Conservation (phyloP, 2,113 vertebrate species). For the Pachycephala philippinensis region DNA sequence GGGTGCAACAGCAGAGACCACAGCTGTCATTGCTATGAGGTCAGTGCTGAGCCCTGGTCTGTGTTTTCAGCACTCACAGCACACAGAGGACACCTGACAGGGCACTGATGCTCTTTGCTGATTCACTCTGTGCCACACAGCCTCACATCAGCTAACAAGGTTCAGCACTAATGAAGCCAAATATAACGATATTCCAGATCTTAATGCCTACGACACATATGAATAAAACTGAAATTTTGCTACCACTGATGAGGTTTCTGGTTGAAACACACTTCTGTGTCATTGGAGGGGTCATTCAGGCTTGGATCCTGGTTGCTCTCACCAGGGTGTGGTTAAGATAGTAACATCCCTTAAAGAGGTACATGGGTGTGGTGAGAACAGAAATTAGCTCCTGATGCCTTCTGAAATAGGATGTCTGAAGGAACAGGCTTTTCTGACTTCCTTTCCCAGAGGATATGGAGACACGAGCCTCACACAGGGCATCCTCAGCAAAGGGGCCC, state of each 20-base stretch:
- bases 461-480: not conserved
- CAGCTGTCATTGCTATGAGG: not conserved
- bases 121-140: not conserved
- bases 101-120: not conserved
- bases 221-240: not conserved
- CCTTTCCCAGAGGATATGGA: not conserved
- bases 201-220: not conserved
- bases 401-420: not conserved
- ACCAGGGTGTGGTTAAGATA: not conserved
- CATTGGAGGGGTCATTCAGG: not conserved
- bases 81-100: not conserved
- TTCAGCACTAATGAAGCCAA: not conserved
- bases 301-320: not conserved
- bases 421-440: not conserved
- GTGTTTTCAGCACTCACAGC: not conserved
- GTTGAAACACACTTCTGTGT: accelerated
- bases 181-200: not conserved
- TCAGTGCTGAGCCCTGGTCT: not conserved
- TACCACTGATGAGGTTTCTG: not conserved
- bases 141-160: not conserved
- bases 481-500: not conserved
- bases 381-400: not conserved
- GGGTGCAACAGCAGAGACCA: not conserved
- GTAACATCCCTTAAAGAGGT: not conserved
- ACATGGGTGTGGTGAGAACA: not conserved